Evolutionary conservation across 64 coral and sea anemone species (phyloP), one percentile per base, ranked within the genome.

Genomic region (Pachyseris speciosa): DNA sequence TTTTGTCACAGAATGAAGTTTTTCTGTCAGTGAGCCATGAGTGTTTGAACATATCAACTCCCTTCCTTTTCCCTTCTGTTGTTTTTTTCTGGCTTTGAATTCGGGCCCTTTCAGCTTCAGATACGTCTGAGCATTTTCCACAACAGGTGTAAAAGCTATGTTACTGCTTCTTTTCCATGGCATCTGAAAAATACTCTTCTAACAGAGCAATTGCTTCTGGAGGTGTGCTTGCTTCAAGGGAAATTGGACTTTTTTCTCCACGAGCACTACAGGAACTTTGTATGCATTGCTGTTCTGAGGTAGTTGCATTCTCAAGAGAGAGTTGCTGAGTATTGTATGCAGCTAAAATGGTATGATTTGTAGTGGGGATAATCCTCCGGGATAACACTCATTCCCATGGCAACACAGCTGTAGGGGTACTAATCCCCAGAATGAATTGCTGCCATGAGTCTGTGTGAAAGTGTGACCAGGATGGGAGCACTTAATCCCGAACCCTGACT

Each of bases 101-200:
- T 66, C 64, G 41, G 9, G 7, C 80, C 27, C 41, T 63, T 84
- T 84, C 58, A 84, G 34, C 57, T 84, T 84, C 36, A 65, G 58
- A 66, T 47, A 84, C 9, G 22, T 84, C 57, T 66, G 80, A 65
- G 57, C 37, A 66, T 67, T 41, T 65, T 15, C 80, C 80, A 84
- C 20, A 31, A 67, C 59, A 84, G 40, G 80, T 84, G 80, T 84
- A 84, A 41, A 65, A 66, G 80, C 59, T 84, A 47, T 84, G 57
- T 30, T 66, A n/a, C 36, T 84, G 57, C 64, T 84, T 84, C 57
- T 47, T 42, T 67, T 67, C 80, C 80, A 84, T 83, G 79, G n/a
- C n/a, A n/a, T n/a, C n/a, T n/a, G n/a, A 65, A 83, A 64, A 83
- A 65, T 64, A 83, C 31, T 39, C 79, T 43, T 64, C 53, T 64